Conservation (phyloP, 2,113 vertebrate species). For the Gracilinanus agilis region DNA sequence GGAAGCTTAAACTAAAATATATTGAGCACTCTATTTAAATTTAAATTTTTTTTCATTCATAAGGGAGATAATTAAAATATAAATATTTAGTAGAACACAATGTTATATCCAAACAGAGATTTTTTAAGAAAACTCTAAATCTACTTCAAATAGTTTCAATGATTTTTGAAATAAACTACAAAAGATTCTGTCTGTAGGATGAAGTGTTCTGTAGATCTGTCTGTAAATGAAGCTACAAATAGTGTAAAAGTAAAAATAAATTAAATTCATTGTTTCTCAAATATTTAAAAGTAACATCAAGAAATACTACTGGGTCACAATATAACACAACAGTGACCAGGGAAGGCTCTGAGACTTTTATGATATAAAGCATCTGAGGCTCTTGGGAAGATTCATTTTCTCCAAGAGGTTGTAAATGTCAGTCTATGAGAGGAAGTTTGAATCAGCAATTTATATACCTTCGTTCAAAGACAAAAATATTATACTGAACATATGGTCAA, state of each 20-base stretch:
- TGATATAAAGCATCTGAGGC: not conserved
- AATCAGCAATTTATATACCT: not conserved
- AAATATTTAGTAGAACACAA: slow-evolving; percentile 31
- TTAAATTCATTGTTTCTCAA: not conserved
- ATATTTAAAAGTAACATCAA: slow-evolving; percentile 2
- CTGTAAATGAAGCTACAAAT: not conserved
- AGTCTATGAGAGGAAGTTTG: not conserved
- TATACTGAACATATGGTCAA: not conserved
- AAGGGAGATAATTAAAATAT: slow-evolving; percentile 31
- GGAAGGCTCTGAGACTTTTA: not conserved
- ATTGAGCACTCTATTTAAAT: not conserved
- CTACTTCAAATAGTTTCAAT: slow-evolving; percentile 17
- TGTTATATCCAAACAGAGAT: slow-evolving; percentile 5
- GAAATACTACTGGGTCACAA: not conserved
- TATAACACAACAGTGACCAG: not conserved
- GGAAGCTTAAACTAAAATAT: slow-evolving; percentile 17
- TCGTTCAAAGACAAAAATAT: slow-evolving; percentile 28
- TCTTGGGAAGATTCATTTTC: not conserved
- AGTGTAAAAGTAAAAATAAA: slow-evolving; percentile 35
- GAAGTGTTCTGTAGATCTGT: too few species aligned
- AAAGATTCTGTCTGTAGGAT: slow-evolving; percentile 12
- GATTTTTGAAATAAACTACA: not conserved
- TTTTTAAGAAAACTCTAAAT: not conserved
- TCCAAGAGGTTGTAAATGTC: not conserved
- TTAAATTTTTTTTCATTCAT: not conserved